Evolutionary conservation across 2,113 vertebrate species (phyloP).

Genomic region (Scomber japonicus): DNA sequence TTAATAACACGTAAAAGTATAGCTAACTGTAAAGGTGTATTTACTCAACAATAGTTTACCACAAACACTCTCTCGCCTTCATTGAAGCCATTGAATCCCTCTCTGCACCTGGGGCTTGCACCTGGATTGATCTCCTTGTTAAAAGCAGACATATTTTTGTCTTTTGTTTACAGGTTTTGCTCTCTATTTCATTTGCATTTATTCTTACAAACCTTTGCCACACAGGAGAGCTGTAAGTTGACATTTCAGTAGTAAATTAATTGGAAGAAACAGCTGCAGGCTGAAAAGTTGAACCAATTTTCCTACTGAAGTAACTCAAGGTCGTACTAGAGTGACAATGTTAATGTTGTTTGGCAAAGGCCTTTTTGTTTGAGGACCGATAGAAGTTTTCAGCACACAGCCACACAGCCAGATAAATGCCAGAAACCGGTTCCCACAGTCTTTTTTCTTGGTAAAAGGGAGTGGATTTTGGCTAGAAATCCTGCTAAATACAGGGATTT

Average conservation of each 20-base stretch:
- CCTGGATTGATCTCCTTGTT: background rate
- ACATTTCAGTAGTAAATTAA: conserved; percentile 11
- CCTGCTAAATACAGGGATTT: conserved; percentile 17
- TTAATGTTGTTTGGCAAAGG: background rate
- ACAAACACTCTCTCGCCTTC: background rate
- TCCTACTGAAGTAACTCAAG: background rate
- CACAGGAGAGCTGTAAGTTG: conserved; percentile 1
- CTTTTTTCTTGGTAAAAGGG: background rate
- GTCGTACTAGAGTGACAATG: conserved; percentile 4
- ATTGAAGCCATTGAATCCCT: background rate
- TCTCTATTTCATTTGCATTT: conserved; percentile 5
- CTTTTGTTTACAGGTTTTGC: background rate
- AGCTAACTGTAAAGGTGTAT: background rate
- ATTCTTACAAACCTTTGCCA: conserved; percentile 2
- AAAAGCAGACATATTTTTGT: conserved; percentile 8
- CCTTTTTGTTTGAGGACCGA: background rate
- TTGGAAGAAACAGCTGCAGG: conserved; percentile 17
- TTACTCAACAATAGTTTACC: background rate
- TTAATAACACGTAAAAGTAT: background rate
- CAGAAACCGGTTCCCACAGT: conserved; percentile 7
- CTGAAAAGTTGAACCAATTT: conserved; percentile 17
- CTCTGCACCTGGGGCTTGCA: background rate
- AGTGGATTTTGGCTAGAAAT: conserved; percentile 1
- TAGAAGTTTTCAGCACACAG: background rate
- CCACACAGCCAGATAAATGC: background rate